Evolutionary conservation across 2,888 invertebrate species (phyloP).

Genomic region (Formica aserva): DNA sequence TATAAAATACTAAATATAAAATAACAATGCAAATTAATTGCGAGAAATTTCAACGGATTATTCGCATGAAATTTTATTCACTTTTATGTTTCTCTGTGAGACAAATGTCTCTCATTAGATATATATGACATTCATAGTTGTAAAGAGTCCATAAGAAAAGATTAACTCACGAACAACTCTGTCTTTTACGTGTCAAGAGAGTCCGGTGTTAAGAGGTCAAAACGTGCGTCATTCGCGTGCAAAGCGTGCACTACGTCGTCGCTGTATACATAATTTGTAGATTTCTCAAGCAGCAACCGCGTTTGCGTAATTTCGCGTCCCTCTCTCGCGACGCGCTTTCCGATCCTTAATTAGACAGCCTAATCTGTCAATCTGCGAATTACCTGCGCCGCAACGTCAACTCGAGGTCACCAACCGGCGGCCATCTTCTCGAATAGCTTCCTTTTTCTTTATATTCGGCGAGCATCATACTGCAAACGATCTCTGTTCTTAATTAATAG

Average conservation of each 20-base stretch:
- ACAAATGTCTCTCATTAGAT: neutral
- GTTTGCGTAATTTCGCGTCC: conserved; percentile 69
- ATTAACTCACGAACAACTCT: neutral
- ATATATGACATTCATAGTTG: neutral
- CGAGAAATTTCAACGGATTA: neutral
- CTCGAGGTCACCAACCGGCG: conserved; percentile 60
- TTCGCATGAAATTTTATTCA: neutral
- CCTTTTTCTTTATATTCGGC: neutral
- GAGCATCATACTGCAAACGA: neutral
- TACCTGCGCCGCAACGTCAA: conserved; percentile 58
- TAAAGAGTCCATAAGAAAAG: conserved; percentile 1
- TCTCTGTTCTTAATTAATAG: neutral
- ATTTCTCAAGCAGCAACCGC: conserved; percentile 67
- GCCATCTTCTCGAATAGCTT: neutral
- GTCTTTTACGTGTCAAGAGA: neutral
- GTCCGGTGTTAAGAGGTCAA: conserved; percentile 16
- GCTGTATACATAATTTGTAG: conserved; percentile 63
- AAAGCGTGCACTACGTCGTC: conserved; percentile 23
- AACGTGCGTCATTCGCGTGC: conserved; percentile 51
- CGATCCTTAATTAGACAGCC: conserved; percentile 66
- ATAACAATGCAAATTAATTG: neutral
- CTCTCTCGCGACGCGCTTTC: conserved; percentile 46
- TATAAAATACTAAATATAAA: neutral
- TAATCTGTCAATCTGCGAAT: conserved; percentile 69
- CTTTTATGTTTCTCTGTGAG: neutral